phyloP scores from a whole-genome alignment of 2,888 invertebrate species.

The Platerodrilus igneus region DNA sequence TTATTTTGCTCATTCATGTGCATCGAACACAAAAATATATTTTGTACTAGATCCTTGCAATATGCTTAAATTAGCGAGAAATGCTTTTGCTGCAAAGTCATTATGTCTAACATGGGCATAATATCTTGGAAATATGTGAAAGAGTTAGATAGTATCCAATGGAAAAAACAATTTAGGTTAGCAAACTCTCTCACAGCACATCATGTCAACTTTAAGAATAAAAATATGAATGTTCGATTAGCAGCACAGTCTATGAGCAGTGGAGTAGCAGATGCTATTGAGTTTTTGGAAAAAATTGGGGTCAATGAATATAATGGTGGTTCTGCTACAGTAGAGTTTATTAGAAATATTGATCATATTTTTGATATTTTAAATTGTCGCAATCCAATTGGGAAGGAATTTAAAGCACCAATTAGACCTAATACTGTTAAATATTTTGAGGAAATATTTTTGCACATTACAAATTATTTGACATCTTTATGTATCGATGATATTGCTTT shows the following conservation, averaged over 20 bases:
- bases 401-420: constrained; percentile 21
- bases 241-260: constrained; percentile 25
- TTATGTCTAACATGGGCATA: neutral
- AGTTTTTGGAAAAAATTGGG: constrained; percentile 15
- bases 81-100: neutral
- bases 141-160: no score
- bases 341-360: constrained; percentile 21
- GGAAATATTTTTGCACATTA: constrained; percentile 16
- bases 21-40: constrained; percentile 2
- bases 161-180: constrained; percentile 22
- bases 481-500: constrained; percentile 18
- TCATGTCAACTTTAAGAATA: constrained; percentile 26
- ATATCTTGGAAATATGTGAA: neutral
- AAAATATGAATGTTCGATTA: constrained; percentile 26
- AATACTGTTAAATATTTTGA: constrained; percentile 18
- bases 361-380: constrained; percentile 28
- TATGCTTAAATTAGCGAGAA: constrained; percentile 7
- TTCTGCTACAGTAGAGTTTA: constrained; percentile 24
- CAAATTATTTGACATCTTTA: constrained; percentile 10
- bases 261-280: constrained; percentile 24
- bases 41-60: constrained; percentile 8
- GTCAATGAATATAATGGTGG: constrained; percentile 15
- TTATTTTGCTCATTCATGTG: no score
- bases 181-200: constrained; percentile 23
- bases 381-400: constrained; percentile 27